phyloP scores from a whole-genome alignment of 2,797 vertebrate genomes.

The Nyctalus aviator region DNA sequence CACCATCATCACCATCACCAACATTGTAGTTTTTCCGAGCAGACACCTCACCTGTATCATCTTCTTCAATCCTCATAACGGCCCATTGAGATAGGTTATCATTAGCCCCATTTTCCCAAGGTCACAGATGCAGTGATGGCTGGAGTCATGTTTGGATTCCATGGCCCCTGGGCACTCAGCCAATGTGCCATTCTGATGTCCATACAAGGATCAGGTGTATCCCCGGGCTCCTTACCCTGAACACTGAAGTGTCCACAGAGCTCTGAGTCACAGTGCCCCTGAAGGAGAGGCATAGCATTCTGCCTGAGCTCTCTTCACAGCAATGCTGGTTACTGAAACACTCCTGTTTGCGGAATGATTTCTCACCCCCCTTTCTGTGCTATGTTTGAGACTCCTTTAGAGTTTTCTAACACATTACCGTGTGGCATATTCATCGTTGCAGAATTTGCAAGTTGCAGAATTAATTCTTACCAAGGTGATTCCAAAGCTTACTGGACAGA shows the following conservation, averaged over 20 bases:
- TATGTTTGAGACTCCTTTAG: slow-evolving; percentile 3
- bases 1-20: not conserved
- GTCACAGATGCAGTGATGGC: not conserved
- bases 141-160: not conserved
- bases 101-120: not conserved
- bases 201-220: not conserved
- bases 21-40: too few species aligned
- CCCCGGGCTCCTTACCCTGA: not conserved
- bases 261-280: not conserved
- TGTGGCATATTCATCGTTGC: not conserved
- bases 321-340: not conserved
- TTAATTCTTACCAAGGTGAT: slow-evolving; percentile 3
- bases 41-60: not conserved
- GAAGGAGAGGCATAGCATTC: not conserved
- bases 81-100: not conserved
- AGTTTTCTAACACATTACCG: slow-evolving; percentile 14
- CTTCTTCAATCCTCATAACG: not conserved
- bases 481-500: slow-evolving; percentile 30
- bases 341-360: slow-evolving; percentile 2
- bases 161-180: not conserved
- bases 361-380: not conserved
- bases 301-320: not conserved
- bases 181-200: not conserved
- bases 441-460: slow-evolving; percentile 18
- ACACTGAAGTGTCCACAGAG: not conserved